Conservation (phyloP, 2,797 vertebrate genomes). For the Macropus fuliginosus region DNA sequence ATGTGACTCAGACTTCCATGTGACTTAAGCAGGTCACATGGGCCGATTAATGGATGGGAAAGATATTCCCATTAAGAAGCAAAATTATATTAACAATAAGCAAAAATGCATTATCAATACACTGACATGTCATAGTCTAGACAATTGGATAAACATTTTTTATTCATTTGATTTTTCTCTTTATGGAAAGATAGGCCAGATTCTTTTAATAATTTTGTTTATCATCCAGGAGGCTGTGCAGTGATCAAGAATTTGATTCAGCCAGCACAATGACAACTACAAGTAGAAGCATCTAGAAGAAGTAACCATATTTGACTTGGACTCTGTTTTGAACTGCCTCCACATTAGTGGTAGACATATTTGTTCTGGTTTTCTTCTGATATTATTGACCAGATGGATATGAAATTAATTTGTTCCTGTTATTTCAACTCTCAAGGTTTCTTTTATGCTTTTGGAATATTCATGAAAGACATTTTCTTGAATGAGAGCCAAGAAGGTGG, state of each 20-base stretch:
- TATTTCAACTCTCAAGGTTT: background rate
- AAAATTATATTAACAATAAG: too few species aligned
- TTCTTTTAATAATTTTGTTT: background rate
- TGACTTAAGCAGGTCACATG: too few species aligned
- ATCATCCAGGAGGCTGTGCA: background rate
- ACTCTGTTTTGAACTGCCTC: background rate
- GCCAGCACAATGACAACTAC: background rate
- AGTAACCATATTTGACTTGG: background rate
- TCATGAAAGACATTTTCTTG: background rate
- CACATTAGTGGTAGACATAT: background rate
- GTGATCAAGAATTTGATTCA: background rate
- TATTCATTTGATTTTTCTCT: background rate
- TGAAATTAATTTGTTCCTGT: background rate
- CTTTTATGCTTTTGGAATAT: background rate
- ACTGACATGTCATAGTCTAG: background rate
- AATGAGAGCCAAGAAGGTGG: background rate
- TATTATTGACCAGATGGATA: background rate
- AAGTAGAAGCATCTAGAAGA: background rate
- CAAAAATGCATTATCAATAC: too few species aligned
- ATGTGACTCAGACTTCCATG: too few species aligned
- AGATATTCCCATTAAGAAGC: too few species aligned
- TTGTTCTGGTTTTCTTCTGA: background rate
- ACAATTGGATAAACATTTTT: background rate
- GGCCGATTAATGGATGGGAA: too few species aligned
- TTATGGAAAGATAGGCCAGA: background rate